Conservation (phyloP, 1,140 invertebrate genomes). For the Uloborus diversus region DNA sequence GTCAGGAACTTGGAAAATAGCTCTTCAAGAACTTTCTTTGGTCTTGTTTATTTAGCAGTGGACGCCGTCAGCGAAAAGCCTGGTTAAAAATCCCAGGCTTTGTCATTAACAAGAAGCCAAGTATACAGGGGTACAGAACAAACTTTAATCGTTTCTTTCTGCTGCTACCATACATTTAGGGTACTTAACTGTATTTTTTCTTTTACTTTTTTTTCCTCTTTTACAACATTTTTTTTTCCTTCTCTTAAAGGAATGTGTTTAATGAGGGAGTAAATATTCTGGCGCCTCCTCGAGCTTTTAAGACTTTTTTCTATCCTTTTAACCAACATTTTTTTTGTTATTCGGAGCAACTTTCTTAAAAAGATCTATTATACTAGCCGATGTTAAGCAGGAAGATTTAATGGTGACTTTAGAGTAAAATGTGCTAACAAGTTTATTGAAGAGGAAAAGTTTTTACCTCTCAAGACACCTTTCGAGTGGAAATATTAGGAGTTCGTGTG, state of each 20-base stretch:
- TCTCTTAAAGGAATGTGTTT: not conserved
- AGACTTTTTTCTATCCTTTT: not conserved
- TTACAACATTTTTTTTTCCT: not conserved
- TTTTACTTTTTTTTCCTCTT: not conserved
- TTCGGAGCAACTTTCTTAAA: too few relatives aligned
- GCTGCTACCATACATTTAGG: too few relatives aligned
- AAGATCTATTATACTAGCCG: too few relatives aligned
- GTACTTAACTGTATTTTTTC: too few relatives aligned
- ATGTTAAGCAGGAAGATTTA: too few relatives aligned
- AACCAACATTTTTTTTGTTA: not conserved
- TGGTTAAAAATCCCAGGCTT: not conserved
- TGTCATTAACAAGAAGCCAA: not conserved
- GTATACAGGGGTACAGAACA: not conserved
- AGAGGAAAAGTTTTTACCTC: not conserved
- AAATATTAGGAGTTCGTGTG: too few relatives aligned
- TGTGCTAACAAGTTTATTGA: not conserved
- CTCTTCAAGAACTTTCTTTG: not conserved
- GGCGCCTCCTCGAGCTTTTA: not conserved
- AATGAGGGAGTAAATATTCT: constrained; percentile 34
- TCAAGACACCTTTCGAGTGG: too few relatives aligned
- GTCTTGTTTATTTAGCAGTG: not conserved
- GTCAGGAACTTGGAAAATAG: not conserved
- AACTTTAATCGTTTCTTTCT: constrained; percentile 1
- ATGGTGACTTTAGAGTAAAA: too few relatives aligned
- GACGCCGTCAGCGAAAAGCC: not conserved